These are phyloP conservation scores for Irena cyanogastra DNA, from an alignment of 2,113 vertebrate species.

Conservation along the genomic window DNA sequence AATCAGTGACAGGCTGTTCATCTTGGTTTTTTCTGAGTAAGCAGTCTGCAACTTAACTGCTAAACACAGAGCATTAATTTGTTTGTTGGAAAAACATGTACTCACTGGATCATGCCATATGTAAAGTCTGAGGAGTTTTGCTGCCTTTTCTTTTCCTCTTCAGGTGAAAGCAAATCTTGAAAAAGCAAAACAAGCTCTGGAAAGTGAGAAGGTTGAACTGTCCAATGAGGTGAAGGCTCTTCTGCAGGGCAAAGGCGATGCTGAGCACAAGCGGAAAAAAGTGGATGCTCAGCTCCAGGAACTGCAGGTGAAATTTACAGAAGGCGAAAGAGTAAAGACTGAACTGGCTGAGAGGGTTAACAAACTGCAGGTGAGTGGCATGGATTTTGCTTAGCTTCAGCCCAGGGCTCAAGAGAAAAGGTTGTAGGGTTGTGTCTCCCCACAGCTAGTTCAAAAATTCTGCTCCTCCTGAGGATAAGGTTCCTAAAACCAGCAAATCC, in stretches of 20 bases:
- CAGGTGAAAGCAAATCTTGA: slow-evolving; percentile 95
- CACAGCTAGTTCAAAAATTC: background rate
- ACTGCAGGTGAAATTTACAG: slow-evolving; percentile 86
- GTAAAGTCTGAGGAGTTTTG: background rate
- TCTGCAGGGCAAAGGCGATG: slow-evolving; percentile 87
- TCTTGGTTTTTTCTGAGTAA: background rate
- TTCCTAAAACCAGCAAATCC: background rate
- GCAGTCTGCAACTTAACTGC: background rate
- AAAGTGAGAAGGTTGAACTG: slow-evolving; percentile 89
- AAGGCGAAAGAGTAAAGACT: slow-evolving; percentile 82
- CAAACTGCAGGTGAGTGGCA: slow-evolving; percentile 84
- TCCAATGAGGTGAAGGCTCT: slow-evolving; percentile 89
- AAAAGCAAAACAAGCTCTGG: slow-evolving; percentile 92
- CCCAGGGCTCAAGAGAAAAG: background rate
- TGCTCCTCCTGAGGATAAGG: background rate
- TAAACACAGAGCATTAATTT: background rate
- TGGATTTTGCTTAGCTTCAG: background rate
- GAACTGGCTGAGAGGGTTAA: slow-evolving; percentile 83
- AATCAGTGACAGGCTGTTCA: background rate
- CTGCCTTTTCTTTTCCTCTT: background rate
- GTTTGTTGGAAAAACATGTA: background rate
- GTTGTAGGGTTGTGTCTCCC: background rate
- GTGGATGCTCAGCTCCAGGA: slow-evolving; percentile 87
- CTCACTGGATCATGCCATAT: background rate
- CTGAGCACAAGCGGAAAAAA: slow-evolving; percentile 93